These are phyloP conservation scores for Pteruthius melanotis DNA, from an alignment of 2,113 vertebrate genomes.

Conservation along the genomic window DNA sequence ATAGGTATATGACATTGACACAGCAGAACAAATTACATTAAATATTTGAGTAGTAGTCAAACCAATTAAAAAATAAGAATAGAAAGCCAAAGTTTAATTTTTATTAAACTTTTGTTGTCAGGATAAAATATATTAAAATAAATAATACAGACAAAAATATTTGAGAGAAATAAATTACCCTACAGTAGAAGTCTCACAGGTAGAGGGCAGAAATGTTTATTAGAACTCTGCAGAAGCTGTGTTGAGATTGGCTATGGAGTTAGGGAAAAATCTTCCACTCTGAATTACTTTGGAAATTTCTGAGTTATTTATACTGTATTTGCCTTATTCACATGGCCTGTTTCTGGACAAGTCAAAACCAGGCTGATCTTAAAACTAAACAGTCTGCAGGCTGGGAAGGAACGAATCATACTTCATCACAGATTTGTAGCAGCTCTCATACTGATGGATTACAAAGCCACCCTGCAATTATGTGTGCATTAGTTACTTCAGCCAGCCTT, in stretches of 20 bases:
- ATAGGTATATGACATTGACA: not conserved
- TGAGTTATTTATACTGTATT: not conserved
- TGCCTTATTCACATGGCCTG: not conserved
- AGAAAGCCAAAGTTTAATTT: not conserved
- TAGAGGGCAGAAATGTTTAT: not conserved
- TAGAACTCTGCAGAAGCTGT: not conserved
- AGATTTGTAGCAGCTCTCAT: not conserved
- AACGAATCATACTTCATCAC: fast-evolving
- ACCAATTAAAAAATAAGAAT: not conserved
- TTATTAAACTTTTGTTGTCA: not conserved
- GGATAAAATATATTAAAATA: not conserved
- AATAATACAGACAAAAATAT: not conserved
- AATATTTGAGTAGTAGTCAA: not conserved
- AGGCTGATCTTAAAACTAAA: not conserved
- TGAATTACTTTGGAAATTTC: not conserved
- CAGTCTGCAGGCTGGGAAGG: not conserved
- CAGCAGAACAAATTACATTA: not conserved
- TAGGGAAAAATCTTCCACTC: not conserved
- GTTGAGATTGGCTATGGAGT: not conserved
- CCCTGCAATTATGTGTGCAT: not conserved
- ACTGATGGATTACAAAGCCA: not conserved
- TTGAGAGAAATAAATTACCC: not conserved
- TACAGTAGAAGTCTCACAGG: not conserved
- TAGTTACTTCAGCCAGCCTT: not conserved
- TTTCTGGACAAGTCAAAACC: not conserved